These are phyloP conservation scores for Hoplodrina ambigua DNA, from an alignment of 2,888 invertebrate genomes.

Conservation along the genomic window DNA sequence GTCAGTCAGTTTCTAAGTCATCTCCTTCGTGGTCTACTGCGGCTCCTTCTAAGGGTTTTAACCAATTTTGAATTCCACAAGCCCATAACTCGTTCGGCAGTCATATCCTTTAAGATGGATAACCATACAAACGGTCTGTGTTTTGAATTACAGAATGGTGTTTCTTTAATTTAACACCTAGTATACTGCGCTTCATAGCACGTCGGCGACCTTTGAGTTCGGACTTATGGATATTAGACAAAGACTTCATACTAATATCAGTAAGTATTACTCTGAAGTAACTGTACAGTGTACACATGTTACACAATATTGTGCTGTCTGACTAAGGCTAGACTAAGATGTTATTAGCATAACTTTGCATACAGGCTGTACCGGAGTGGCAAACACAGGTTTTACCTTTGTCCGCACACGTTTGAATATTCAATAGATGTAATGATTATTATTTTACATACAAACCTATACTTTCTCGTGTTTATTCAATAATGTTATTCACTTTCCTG, in stretches of 20 bases:
- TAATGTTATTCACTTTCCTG: slow-evolving; percentile 4
- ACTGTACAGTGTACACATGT: slow-evolving; percentile 49
- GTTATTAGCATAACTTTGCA: slow-evolving; percentile 66
- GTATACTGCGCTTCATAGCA: too few relatives aligned
- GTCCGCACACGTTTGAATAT: slow-evolving; percentile 58
- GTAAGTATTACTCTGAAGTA: slow-evolving; percentile 43
- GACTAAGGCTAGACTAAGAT: slow-evolving; percentile 54
- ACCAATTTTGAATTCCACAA: too few relatives aligned
- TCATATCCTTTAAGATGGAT: too few relatives aligned
- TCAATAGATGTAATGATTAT: slow-evolving; percentile 55
- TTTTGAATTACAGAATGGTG: too few relatives aligned
- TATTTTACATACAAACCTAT: slow-evolving; percentile 43
- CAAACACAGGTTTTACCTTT: slow-evolving; percentile 58
- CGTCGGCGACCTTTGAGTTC: background rate
- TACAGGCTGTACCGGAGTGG: slow-evolving; percentile 58
- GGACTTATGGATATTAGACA: background rate
- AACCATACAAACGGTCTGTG: too few relatives aligned
- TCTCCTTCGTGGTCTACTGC: background rate
- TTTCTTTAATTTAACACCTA: too few relatives aligned
- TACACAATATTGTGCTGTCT: slow-evolving; percentile 58
- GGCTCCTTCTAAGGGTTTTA: background rate
- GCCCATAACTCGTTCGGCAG: too few relatives aligned
- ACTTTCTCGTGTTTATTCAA: slow-evolving; percentile 41
- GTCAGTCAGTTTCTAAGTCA: too few relatives aligned
- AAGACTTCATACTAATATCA: slow-evolving; percentile 18